Conservation (phyloP, 2,113 vertebrate species). For the Albula goreensis region DNA sequence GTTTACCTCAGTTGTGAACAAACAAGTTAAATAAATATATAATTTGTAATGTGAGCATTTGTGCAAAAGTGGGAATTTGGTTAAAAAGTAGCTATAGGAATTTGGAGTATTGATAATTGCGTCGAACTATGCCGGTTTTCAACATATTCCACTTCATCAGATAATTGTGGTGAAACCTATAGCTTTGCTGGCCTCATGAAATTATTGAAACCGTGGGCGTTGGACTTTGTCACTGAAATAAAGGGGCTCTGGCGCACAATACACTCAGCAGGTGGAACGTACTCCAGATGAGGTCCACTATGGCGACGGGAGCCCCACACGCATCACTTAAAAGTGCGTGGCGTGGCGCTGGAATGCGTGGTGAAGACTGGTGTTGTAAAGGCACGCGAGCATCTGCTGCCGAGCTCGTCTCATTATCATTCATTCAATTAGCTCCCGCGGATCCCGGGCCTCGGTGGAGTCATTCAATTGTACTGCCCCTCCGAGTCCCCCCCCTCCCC, state of each 20-base stretch:
- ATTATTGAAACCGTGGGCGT: constrained; percentile 72
- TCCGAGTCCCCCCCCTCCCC: neutral
- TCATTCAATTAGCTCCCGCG: constrained; percentile 81
- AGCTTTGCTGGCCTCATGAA: constrained; percentile 71
- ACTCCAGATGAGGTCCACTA: constrained; percentile 63
- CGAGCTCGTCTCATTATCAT: constrained; percentile 79
- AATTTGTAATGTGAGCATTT: too few relatives aligned
- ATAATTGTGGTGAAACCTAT: constrained; percentile 46
- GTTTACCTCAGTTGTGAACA: too few relatives aligned
- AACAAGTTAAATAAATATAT: too few relatives aligned
- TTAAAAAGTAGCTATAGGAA: too few relatives aligned
- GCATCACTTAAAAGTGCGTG: constrained; percentile 66
- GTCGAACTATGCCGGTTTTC: too few relatives aligned
- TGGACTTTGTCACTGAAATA: constrained; percentile 86
- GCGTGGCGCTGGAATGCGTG: constrained; percentile 74
- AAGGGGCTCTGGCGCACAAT: constrained; percentile 76
- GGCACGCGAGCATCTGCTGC: constrained; percentile 95
- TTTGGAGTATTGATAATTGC: too few relatives aligned
- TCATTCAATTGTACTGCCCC: constrained; percentile 43
- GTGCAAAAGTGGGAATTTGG: too few relatives aligned
- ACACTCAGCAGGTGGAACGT: constrained; percentile 90
- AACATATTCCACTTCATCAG: constrained; percentile 59
- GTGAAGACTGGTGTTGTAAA: constrained; percentile 85
- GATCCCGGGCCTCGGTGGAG: constrained; percentile 60
- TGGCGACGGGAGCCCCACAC: constrained; percentile 73